Evolutionary conservation across 2,113 vertebrate genomes (phyloP).

Genomic region (Halichoerus grypus): DNA sequence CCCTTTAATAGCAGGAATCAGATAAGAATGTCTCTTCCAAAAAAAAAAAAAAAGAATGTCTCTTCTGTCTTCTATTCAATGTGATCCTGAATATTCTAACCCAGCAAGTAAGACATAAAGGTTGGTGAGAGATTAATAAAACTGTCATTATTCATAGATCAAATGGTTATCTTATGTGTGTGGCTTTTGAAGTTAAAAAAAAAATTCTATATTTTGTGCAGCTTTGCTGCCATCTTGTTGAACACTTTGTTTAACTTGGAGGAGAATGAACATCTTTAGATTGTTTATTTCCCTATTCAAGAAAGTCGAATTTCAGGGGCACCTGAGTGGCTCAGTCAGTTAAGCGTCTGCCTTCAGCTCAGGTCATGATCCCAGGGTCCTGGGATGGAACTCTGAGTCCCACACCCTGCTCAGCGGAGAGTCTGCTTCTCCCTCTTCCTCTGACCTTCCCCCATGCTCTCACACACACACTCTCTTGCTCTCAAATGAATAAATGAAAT

Average conservation of each 20-base stretch:
- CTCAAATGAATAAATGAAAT: neutral
- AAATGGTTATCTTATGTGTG: neutral
- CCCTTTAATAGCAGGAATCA: neutral
- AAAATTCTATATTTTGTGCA: neutral
- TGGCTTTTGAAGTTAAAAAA: neutral
- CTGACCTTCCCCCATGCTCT: no score
- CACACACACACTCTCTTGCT: neutral
- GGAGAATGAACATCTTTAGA: neutral
- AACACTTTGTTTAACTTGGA: constrained; percentile 1
- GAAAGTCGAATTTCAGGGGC: neutral
- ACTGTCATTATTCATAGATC: neutral
- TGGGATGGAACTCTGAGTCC: no score
- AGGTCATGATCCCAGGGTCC: neutral
- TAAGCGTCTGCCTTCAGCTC: neutral
- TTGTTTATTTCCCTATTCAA: neutral
- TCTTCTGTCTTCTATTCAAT: neutral
- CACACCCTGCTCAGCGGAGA: no score
- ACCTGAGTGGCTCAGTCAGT: neutral
- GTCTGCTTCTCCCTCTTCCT: no score
- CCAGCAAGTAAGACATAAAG: neutral
- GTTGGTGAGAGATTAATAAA: neutral
- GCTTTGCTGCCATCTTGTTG: neutral
- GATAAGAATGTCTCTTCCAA: neutral
- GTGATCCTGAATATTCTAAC: neutral
- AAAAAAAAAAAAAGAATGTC: neutral